phyloP scores from a whole-genome alignment of 2,888 invertebrate species.

The Anthoptus insignis region DNA sequence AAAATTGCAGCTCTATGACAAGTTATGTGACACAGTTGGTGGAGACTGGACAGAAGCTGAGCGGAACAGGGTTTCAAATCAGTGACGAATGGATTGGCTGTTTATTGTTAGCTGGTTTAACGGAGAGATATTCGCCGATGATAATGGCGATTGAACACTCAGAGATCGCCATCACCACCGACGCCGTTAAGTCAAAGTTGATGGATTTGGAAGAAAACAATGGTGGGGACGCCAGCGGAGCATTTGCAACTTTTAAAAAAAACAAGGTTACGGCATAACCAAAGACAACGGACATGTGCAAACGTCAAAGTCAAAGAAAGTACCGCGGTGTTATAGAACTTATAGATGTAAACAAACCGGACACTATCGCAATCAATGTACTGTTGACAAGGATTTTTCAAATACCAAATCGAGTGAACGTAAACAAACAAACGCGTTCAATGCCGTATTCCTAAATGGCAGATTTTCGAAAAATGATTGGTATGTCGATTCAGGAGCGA shows the following conservation, averaged over 20 bases:
- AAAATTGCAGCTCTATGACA: not conserved
- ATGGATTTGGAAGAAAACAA: too few species aligned
- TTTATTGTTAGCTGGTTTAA: conserved; percentile 44
- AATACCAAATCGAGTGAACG: not conserved
- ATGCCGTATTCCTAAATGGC: not conserved
- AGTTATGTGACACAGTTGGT: conserved; percentile 39
- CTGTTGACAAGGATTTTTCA: too few species aligned
- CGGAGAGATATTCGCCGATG: conserved; percentile 27
- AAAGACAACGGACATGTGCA: too few species aligned
- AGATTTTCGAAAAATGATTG: not conserved
- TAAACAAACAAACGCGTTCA: not conserved
- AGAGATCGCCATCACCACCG: conserved; percentile 6
- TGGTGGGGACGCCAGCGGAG: too few species aligned
- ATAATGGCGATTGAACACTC: conserved; percentile 23
- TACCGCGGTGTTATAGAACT: not conserved
- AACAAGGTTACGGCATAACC: too few species aligned
- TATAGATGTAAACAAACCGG: not conserved
- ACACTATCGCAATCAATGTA: not conserved
- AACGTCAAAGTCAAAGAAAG: too few species aligned
- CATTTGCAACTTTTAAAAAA: too few species aligned
- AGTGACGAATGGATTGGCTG: conserved; percentile 48
- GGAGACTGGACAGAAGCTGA: conserved; percentile 43
- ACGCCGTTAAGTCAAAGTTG: conserved; percentile 17
- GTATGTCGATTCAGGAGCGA: not conserved
- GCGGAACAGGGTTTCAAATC: conserved; percentile 47